Conservation (phyloP, 2,888 invertebrate species). For the Aphidius colemani region DNA sequence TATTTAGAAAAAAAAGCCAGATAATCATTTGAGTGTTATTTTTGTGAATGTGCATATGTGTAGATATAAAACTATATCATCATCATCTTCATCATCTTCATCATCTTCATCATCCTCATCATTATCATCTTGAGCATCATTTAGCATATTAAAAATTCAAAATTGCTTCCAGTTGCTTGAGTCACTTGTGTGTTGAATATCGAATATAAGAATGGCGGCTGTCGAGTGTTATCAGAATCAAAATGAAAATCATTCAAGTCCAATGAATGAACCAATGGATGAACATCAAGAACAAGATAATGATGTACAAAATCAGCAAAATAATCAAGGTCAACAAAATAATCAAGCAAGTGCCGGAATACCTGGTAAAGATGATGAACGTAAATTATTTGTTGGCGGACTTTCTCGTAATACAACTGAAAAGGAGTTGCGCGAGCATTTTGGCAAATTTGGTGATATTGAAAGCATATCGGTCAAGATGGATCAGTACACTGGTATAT, state of each 20-base stretch:
- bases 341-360: slow-evolving; percentile 54
- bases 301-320: slow-evolving; percentile 36
- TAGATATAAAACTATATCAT: no score
- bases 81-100: no score
- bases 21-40: no score
- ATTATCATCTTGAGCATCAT: no score
- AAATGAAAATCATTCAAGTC: slow-evolving; percentile 36
- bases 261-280: slow-evolving; percentile 12
- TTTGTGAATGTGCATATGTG: no score
- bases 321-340: slow-evolving; percentile 35
- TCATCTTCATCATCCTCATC: no score
- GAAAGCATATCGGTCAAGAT: slow-evolving; percentile 69
- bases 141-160: no score
- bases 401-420: slow-evolving; percentile 67
- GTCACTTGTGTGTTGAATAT: no score
- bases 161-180: no score
- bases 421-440: slow-evolving; percentile 68
- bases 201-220: slow-evolving; percentile 47
- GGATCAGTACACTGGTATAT: slow-evolving; percentile 67
- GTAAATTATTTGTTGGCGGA: slow-evolving; percentile 71
- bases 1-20: no score
- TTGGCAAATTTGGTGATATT: slow-evolving; percentile 68
- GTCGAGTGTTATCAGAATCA: slow-evolving; percentile 54
- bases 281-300: slow-evolving; percentile 21
- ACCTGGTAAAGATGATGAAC: slow-evolving; percentile 62